These are phyloP conservation scores for Pipra filicauda DNA, from an alignment of 2,113 vertebrate genomes.

Conservation along the genomic window DNA sequence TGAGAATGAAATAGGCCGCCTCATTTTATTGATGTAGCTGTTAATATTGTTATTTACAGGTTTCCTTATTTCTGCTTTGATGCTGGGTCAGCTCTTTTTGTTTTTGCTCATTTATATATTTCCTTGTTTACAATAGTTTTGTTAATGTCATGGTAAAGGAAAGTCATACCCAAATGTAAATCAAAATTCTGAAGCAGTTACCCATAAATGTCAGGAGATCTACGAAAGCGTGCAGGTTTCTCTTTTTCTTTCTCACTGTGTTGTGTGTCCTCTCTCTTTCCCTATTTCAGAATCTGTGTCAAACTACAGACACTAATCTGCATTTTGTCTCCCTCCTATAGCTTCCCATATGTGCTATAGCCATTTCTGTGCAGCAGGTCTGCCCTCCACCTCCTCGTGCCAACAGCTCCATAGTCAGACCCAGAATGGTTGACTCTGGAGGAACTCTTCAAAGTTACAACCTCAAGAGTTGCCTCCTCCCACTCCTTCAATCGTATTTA, in stretches of 20 bases:
- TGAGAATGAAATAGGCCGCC: neutral
- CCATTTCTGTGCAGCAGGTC: neutral
- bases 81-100: neutral
- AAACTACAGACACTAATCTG: neutral
- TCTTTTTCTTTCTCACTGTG: neutral
- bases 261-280: neutral
- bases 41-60: neutral
- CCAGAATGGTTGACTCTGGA: neutral
- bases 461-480: neutral
- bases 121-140: neutral
- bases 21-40: neutral
- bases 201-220: neutral
- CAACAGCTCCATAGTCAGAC: neutral
- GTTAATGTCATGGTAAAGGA: neutral
- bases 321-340: neutral
- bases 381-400: neutral
- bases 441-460: neutral
- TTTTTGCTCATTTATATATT: neutral
- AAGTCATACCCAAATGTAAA: neutral
- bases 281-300: neutral
- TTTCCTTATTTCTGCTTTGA: neutral
- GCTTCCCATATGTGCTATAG: neutral
- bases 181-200: neutral
- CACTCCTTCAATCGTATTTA: neutral
- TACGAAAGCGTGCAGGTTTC: neutral